Evolutionary conservation across 2,113 vertebrate genomes (phyloP), one percentile per base, ranked within the genome.

Genomic region (Miniopterus natalensis): DNA sequence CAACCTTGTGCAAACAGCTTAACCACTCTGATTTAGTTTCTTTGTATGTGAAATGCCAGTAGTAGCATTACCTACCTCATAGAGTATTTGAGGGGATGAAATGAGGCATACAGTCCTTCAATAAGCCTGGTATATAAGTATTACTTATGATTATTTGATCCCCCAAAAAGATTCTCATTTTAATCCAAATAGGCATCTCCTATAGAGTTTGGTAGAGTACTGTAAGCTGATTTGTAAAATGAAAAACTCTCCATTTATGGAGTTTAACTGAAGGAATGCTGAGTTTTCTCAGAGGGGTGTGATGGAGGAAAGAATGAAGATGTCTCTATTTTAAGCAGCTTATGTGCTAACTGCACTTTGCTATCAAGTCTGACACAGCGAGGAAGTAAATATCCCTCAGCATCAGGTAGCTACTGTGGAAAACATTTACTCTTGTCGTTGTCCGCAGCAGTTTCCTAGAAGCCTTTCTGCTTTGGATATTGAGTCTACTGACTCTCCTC

Each of bases 151-250:
- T 63, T 74, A 87, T 36, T 47, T 70, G 47, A 29, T 83, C 93
- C 5, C 57, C 40, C 36, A 77, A 73, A 20, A 74, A 74, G 40
- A 74, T 2, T 45, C 40, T 94, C 49, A 68, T 29, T 90, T 80
- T 51, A 74, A 80, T 29, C 88, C 0, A 0, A 90, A 90, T 59
- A 21, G 5, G 59, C 53, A 3, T 73, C 21, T 66, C 89, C 78
- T 71, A 84, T 17, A 66, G 36, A 95, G 15, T 1, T 86, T 88
- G 92, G 27, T 20, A 63, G 0, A 90, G 59, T 84, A 85, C 14
- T 74, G 0, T 88, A 84, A 78, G 45, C 55, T 90, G 31, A 94
- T 13, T 86, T 96, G 53, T 90, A 63, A 96, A 97, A 96, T 94
- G 25, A 68, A 78, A 93, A 87, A 49, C 27, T 74, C 92, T 94